phyloP scores from a whole-genome alignment of 2,797 vertebrate genomes.

The Chelon auratus region DNA sequence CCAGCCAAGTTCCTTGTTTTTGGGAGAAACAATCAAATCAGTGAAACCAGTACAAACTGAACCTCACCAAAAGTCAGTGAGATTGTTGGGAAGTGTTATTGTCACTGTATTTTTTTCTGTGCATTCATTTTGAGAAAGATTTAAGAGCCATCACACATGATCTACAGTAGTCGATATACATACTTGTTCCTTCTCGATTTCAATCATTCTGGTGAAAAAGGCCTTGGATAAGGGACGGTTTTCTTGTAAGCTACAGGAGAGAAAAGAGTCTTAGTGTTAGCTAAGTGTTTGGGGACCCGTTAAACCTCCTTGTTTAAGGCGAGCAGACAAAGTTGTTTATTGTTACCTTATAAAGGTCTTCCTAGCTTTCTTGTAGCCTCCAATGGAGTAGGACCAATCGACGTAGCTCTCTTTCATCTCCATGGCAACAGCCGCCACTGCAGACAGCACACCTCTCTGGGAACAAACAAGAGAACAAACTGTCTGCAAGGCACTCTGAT shows the following conservation, averaged over 20 bases:
- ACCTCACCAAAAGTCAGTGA: background rate
- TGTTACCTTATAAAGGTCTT: slow-evolving; percentile 90
- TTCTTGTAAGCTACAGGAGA: slow-evolving; percentile 88
- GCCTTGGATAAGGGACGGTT: slow-evolving; percentile 88
- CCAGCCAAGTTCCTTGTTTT: background rate
- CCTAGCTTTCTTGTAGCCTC: slow-evolving; percentile 91
- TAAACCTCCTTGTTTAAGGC: background rate
- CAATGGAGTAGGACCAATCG: slow-evolving; percentile 89
- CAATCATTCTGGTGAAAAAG: slow-evolving; percentile 94
- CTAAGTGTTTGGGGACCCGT: background rate
- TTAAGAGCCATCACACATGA: background rate
- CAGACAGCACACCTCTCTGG: slow-evolving; percentile 88
- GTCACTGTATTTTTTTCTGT: background rate
- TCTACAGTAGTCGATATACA: slow-evolving; percentile 26
- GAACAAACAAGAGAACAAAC: slow-evolving; percentile 51
- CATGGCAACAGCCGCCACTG: slow-evolving; percentile 81
- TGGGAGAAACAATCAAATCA: background rate
- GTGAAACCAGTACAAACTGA: background rate
- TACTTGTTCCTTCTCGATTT: slow-evolving; percentile 95
- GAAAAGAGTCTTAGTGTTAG: background rate
- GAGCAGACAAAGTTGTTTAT: slow-evolving; percentile 2
- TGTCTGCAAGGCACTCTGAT: slow-evolving; percentile 35
- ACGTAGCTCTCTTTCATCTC: slow-evolving; percentile 92
- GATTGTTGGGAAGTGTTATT: background rate
- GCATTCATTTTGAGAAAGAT: too few relatives aligned